phyloP scores from a whole-genome alignment of 2,797 vertebrate species.

The Vultur gryphus region DNA sequence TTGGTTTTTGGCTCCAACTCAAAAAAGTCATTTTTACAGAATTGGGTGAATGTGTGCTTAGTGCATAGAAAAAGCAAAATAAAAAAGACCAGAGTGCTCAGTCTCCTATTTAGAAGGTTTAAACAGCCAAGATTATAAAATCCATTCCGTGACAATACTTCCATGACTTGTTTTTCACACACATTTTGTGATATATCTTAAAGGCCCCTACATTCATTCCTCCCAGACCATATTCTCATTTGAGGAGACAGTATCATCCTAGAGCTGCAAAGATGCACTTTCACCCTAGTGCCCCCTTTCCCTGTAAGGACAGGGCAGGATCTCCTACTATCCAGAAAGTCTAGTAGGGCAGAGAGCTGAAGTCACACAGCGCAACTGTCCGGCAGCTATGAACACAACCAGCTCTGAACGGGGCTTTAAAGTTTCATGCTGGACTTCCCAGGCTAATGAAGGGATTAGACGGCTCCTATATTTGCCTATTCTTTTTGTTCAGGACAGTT shows the following conservation, averaged over 20 bases:
- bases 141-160: not conserved
- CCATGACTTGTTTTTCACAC: not conserved
- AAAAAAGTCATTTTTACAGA: not conserved
- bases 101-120: not conserved
- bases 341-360: not conserved
- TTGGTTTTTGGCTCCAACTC: not conserved
- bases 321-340: not conserved
- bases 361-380: not conserved
- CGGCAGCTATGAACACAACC: not conserved
- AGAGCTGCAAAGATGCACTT: not conserved
- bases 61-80: not conserved
- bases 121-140: not conserved
- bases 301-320: not conserved
- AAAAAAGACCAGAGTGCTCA: not conserved
- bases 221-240: not conserved
- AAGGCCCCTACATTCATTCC: not conserved
- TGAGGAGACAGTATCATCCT: not conserved
- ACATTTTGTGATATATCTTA: not conserved
- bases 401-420: accelerated
- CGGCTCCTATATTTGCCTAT: not conserved
- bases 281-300: not conserved
- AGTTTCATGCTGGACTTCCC: not conserved
- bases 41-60: not conserved
- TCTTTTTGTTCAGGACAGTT: not conserved
- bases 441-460: not conserved